These are phyloP conservation scores for Apteryx mantelli DNA, from an alignment of 2,113 vertebrate species.

Conservation along the genomic window DNA sequence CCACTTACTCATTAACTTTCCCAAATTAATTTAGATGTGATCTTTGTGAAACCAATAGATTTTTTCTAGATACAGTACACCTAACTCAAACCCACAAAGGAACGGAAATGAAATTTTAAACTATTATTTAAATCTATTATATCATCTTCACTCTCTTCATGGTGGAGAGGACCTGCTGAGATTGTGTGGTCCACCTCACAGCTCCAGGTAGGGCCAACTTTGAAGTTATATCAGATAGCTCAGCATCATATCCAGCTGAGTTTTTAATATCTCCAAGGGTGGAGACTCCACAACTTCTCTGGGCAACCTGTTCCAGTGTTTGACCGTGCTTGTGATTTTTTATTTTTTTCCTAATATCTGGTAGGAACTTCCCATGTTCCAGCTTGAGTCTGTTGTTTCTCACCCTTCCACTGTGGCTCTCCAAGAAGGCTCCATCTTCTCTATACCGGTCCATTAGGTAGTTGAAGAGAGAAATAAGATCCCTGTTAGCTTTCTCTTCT, in stretches of 20 bases:
- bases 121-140: neutral
- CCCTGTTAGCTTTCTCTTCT: neutral
- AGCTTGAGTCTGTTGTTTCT: neutral
- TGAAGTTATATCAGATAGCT: neutral
- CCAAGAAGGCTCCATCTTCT: neutral
- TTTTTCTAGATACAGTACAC: neutral
- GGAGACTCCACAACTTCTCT: neutral
- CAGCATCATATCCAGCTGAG: neutral
- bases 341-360: neutral
- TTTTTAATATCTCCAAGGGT: neutral
- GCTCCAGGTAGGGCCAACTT: neutral
- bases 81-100: neutral
- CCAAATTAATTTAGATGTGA: neutral
- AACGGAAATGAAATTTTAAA: neutral
- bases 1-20: neutral
- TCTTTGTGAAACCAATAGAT: neutral
- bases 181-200: neutral
- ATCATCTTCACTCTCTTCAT: neutral
- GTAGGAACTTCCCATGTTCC: neutral
- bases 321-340: neutral
- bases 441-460: neutral
- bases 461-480: neutral
- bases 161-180: neutral
- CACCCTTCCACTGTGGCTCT: neutral
- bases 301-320: neutral